Conservation (phyloP, 1,140 invertebrate species). For the Hypothenemus hampei region DNA sequence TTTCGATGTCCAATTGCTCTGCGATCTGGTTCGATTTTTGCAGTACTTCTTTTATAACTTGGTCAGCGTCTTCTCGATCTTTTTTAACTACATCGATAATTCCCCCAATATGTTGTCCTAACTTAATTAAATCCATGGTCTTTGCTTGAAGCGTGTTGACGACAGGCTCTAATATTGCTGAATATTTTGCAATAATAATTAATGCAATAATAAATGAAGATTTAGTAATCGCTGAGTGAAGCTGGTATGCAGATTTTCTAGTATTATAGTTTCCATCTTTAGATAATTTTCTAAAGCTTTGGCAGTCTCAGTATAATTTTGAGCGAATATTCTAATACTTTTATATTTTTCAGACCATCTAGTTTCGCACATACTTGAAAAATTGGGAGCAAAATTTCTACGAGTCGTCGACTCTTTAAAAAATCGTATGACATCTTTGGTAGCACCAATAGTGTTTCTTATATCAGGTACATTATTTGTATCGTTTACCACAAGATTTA, state of each 20-base stretch:
- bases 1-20: slow-evolving; percentile 7
- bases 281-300: slow-evolving; percentile 19
- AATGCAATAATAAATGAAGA: slow-evolving; percentile 23
- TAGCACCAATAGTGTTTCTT: slow-evolving; percentile 37
- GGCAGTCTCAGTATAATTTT: slow-evolving; percentile 22
- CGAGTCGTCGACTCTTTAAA: slow-evolving; percentile 28
- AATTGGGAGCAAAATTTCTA: slow-evolving; percentile 14
- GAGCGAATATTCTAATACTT: slow-evolving; percentile 19
- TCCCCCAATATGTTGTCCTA: slow-evolving; percentile 10
- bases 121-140: slow-evolving; percentile 7
- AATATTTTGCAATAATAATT: slow-evolving; percentile 36
- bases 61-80: too few relatives aligned
- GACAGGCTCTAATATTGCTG: slow-evolving; percentile 17
- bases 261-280: slow-evolving; percentile 12
- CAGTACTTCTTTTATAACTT: too few relatives aligned
- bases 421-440: slow-evolving; percentile 39
- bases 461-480: slow-evolving; percentile 37
- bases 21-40: too few relatives aligned
- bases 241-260: slow-evolving; percentile 23
- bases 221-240: slow-evolving; percentile 26
- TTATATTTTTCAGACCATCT: slow-evolving; percentile 31
- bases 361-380: slow-evolving; percentile 16
- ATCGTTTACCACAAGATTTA: slow-evolving; percentile 45
- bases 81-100: slow-evolving; percentile 11
- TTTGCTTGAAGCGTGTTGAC: slow-evolving; percentile 19